phyloP scores from a whole-genome alignment of 2,797 vertebrate genomes.

The Pangasius krempfi region DNA sequence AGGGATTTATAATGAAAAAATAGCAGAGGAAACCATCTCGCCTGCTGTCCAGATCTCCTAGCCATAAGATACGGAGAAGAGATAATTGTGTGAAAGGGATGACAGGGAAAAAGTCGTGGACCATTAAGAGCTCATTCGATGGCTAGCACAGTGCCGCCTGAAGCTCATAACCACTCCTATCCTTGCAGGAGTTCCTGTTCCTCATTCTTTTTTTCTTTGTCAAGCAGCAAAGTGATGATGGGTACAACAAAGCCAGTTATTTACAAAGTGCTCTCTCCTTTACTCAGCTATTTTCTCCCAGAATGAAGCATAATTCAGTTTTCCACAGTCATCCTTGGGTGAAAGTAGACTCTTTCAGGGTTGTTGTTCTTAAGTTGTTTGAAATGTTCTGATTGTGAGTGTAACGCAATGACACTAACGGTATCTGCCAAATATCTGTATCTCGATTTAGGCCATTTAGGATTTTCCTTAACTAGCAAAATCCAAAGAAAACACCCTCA shows the following conservation, averaged over 20 bases:
- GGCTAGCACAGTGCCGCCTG: conserved; percentile 10
- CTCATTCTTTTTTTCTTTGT: background rate
- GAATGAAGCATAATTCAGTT: conserved; percentile 14
- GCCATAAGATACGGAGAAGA: conserved; percentile 12
- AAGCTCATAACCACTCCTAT: conserved; percentile 16
- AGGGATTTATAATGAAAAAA: conserved; percentile 45
- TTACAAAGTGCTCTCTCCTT: conserved; percentile 1
- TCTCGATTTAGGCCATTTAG: background rate
- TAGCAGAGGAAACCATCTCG: conserved; percentile 5
- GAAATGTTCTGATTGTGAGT: background rate
- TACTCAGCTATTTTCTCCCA: background rate
- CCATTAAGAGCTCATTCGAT: conserved; percentile 29
- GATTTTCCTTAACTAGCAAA: background rate
- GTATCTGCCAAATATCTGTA: background rate
- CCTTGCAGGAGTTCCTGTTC: conserved; percentile 21
- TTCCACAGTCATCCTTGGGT: background rate
- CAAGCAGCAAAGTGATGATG: conserved; percentile 4
- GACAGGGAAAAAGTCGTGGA: background rate
- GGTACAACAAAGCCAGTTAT: conserved; percentile 24
- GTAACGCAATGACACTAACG: background rate
- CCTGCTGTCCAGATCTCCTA: conserved; percentile 24
- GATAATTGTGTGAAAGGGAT: conserved; percentile 34
- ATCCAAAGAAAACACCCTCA: background rate
- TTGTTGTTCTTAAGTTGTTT: background rate
- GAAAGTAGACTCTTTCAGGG: background rate